A percentile compares a stretch with the other conserved stretches of the same genome.
Conservation (phyloP, 53 echinoderm and acorn worm species). For the Luidia sarsii region DNA sequence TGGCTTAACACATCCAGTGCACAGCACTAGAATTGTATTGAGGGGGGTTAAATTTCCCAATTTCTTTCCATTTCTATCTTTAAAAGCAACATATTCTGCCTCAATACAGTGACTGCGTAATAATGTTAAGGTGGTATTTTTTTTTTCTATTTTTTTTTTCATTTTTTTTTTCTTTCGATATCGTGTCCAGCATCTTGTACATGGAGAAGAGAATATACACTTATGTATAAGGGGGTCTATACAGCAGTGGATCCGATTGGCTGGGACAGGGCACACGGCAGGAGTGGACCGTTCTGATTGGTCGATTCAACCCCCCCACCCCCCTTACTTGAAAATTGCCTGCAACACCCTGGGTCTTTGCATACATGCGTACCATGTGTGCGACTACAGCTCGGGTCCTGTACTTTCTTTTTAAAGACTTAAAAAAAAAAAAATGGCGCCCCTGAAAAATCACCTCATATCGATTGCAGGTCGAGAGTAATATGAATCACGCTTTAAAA, state of each 20-base stretch:
- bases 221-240: conserved; percentile 50
- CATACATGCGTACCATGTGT: too few relatives aligned
- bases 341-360: too few relatives aligned
- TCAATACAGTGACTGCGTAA: too few relatives aligned
- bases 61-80: background rate
- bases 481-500: too few relatives aligned
- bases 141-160: conserved; percentile 4
- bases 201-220: conserved; percentile 30
- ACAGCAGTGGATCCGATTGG: conserved; percentile 43
- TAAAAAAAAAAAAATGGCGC: too few relatives aligned
- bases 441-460: too few relatives aligned
- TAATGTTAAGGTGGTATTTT: too few relatives aligned
- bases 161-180: background rate
- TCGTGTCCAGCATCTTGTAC: conserved; percentile 57
- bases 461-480: too few relatives aligned
- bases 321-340: too few relatives aligned
- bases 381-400: too few relatives aligned
- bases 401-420: too few relatives aligned
- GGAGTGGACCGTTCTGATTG: background rate
- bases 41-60: background rate
- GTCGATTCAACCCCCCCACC: too few relatives aligned
- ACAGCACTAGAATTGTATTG: conserved; percentile 40
- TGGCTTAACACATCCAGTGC: conserved; percentile 1
- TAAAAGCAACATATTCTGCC: conserved; percentile 3
- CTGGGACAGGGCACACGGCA: conserved; percentile 9